Evolutionary conservation across 2,888 invertebrate genomes (phyloP), one percentile per base, ranked within the genome.

Genomic region (Volucella inflata): DNA sequence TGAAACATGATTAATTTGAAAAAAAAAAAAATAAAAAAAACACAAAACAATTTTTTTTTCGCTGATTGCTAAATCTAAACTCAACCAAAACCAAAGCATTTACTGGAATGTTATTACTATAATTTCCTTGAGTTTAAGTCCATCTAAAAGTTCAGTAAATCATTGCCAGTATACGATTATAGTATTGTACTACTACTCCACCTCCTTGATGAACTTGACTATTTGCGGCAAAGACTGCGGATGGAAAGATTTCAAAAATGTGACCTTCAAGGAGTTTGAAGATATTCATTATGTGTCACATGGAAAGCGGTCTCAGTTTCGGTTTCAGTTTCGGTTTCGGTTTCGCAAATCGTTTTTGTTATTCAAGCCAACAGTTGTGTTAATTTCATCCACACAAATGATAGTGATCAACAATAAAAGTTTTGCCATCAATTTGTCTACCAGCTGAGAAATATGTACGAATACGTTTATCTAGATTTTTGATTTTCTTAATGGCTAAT

Each of bases 371-470:
- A 72, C 76, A 71, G 76, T 68, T 68, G 80, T 55, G 80, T 71
- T 85, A 80, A 85, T 72, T 80, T 67, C 36, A 76, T 76, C 80
- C 71, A 48, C 75, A 72, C 62, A 72, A 81, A 81, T 68, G 85
- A 85, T 85, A 85, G 76, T 62, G 85, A 85, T 85, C 85, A 77
- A 77, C 85, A 85, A 85, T 85, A 77, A 85, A 85, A 85, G 75
- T 85, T 85, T 68, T 77, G 76, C 81, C 85, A 85, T 85, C 85
- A 85, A 85, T 85, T 85, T 81, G 85, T 85, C 85, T 85, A 77
- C 67, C 30, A 48, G 14, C n/a, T 14, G 46, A 50, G 42, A 67
- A 16, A 50, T 53, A 14, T 55, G 40, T 62, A 62, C 65, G 53
- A 60, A 42, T 50, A 38, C 17, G 38, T 62, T 57, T 38, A n/a